Conservation (phyloP, 2,113 vertebrate species). For the Siniperca knerii region DNA sequence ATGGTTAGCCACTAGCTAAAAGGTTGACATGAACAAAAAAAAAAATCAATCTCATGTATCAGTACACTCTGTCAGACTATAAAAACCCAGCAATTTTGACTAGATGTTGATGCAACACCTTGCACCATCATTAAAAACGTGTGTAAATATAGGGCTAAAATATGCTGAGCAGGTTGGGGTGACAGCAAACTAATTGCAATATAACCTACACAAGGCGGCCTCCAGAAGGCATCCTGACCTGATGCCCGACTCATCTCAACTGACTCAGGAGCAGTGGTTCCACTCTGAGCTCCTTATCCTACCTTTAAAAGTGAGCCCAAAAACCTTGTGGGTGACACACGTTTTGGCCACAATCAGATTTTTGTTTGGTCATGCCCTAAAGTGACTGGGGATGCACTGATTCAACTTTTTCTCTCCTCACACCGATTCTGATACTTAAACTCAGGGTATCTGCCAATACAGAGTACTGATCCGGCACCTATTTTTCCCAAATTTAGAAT, state of each 20-base stretch:
- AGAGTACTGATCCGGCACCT: not conserved
- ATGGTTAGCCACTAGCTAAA: not conserved
- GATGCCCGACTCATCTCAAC: not conserved
- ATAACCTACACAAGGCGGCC: not conserved
- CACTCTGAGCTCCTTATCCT: not conserved
- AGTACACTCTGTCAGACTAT: not conserved
- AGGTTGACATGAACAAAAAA: not conserved
- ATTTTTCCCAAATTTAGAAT: not conserved
- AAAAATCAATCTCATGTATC: not conserved
- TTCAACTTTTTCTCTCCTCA: not conserved
- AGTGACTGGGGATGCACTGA: not conserved
- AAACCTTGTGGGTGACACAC: not conserved
- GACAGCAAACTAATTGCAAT: not conserved
- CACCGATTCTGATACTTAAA: not conserved
- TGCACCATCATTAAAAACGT: not conserved
- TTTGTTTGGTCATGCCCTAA: not conserved
- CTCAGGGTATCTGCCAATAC: not conserved
- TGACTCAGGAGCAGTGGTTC: not conserved
- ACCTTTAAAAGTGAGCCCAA: not conserved
- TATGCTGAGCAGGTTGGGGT: slow-evolving; percentile 2
- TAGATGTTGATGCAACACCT: not conserved
- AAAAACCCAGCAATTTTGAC: not conserved
- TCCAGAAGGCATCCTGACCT: not conserved
- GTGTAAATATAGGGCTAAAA: not conserved
- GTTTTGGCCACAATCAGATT: not conserved